Conservation (phyloP, 2,113 vertebrate species). For the Toxostoma redivivum region DNA sequence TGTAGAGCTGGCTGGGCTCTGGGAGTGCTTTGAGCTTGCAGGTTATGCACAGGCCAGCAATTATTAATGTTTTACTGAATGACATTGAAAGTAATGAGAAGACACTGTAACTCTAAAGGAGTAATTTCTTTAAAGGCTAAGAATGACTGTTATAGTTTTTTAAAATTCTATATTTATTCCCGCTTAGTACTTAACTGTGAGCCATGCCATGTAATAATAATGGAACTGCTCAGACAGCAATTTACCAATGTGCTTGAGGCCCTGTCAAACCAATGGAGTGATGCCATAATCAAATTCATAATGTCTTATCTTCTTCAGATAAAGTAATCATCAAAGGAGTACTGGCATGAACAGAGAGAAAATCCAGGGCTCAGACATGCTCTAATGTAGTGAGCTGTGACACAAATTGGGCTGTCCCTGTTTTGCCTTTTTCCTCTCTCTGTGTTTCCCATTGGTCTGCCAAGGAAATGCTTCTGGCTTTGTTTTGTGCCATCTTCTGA, state of each 20-base stretch:
- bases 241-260: conserved; percentile 29
- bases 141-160: neutral
- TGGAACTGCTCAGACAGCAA: conserved; percentile 1
- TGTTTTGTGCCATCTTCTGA: neutral
- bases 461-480: neutral
- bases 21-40: conserved; percentile 35
- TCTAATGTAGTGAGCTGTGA: conserved; percentile 37
- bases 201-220: neutral
- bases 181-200: neutral
- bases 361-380: conserved; percentile 49
- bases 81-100: neutral
- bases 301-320: conserved; percentile 37
- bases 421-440: conserved; percentile 27
- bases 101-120: conserved; percentile 22
- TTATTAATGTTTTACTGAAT: neutral
- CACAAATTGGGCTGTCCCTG: conserved; percentile 39
- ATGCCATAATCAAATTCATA: conserved; percentile 33
- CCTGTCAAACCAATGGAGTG: neutral
- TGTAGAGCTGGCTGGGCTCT: neutral
- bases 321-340: conserved; percentile 23
- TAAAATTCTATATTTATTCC: neutral
- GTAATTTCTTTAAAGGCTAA: conserved; percentile 24
- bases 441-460: neutral
- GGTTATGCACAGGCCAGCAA: conserved; percentile 41
- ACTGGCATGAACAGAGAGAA: conserved; percentile 50